Evolutionary conservation across 2,113 vertebrate genomes (phyloP), one percentile per base, ranked within the genome.

Genomic region (Hyperoodon ampullatus): DNA sequence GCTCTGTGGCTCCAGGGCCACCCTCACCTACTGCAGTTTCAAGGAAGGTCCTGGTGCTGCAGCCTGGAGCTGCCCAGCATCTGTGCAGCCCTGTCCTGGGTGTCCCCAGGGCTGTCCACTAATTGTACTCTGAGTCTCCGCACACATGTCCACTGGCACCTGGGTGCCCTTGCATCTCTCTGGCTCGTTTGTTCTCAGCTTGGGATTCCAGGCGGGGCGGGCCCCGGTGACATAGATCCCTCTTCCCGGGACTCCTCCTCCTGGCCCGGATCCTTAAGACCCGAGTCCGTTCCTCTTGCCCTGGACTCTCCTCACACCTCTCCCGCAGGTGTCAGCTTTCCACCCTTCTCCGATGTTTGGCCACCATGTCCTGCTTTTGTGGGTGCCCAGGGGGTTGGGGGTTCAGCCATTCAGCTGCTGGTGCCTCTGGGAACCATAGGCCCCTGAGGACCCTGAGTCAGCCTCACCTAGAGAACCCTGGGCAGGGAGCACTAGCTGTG

Each of bases 181-280:
- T 96, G 96, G 78, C 86, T 96, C 89, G 44, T 95, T 30, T 86
- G 65, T 47, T 89, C 88, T 83, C 50, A 10, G 12, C 53, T 92
- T 0, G 44, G 65, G 78, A 75, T 30, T 72, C 78, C 30, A 47
- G 63, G 66, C 53, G 58, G 72, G 55, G 33, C 35, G 50, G 26
- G 72, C 58, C 85, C 47, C 50, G 0, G 0, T 91, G 95, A 96
- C 75, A 68, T 93, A 94, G 58, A n/a, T 63, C 84, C 44, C 68
- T 94, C 11, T 16, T 61, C 58, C 77, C 26, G 24, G 2, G 33
- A 90, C 90, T 93, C 93, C 93, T 92, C 78, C 93, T 93, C 81
- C 88, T 88, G 71, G 81, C 84, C 77, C 23, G 55, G 85, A 30
- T 91, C 87, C 16, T 68, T 72, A 87, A 86, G 89, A 74, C 74